Conservation (phyloP, 2,888 invertebrate genomes). For the Microdon myrmicae region DNA sequence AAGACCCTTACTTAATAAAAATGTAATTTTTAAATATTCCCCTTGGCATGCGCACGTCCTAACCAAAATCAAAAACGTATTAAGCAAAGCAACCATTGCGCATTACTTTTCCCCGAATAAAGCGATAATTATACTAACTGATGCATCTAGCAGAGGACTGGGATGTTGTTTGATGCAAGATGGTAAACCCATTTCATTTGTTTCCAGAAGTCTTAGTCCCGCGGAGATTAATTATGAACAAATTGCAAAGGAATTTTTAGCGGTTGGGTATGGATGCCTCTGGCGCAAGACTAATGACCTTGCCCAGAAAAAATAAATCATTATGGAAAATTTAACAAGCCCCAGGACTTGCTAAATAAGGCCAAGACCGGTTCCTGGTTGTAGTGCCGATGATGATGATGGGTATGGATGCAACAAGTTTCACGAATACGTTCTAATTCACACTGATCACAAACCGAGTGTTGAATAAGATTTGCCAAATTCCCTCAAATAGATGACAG, state of each 20-base stretch:
- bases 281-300: no score
- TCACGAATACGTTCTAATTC: constrained; percentile 1
- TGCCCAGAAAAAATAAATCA: no score
- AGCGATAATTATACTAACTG: constrained; percentile 17
- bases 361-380: no score
- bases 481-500: constrained; percentile 45
- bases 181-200: constrained; percentile 47
- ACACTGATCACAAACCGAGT: constrained; percentile 29
- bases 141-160: no score
- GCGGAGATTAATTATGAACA: constrained; percentile 49
- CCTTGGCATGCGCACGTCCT: constrained; percentile 36
- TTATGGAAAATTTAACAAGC: no score
- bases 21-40: constrained; percentile 50
- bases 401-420: constrained; percentile 22
- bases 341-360: no score
- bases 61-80: constrained; percentile 49
- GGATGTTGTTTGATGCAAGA: constrained; percentile 26
- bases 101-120: constrained; percentile 9
- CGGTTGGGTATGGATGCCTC: no score
- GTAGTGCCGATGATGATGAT: no score
- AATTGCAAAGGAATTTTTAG: constrained; percentile 33
- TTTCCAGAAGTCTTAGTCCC: constrained; percentile 53
- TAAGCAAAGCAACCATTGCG: constrained; percentile 45
- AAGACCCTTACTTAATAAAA: constrained; percentile 50
- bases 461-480: constrained; percentile 47